Evolutionary conservation across 2,888 invertebrate genomes (phyloP).

Genomic region (Teleogryllus oceanicus): DNA sequence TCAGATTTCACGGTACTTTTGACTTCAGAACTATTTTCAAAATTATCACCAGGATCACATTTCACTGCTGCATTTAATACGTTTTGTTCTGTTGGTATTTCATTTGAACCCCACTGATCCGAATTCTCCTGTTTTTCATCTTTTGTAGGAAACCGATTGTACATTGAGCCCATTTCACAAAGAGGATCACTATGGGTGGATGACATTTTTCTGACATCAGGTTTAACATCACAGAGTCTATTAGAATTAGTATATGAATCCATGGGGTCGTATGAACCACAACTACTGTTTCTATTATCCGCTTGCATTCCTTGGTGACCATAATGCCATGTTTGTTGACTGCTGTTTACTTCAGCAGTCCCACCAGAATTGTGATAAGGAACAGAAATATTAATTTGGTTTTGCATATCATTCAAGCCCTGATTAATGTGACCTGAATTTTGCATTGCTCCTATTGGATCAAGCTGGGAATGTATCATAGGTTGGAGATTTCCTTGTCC

Average conservation of each 20-base stretch:
- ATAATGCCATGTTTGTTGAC: constrained; percentile 7
- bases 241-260: neutral
- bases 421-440: neutral
- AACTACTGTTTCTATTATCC: constrained; percentile 2
- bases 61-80: neutral
- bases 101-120: neutral
- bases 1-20: neutral
- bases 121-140: neutral
- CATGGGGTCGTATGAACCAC: neutral
- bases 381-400: neutral
- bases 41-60: neutral
- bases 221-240: neutral
- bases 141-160: neutral
- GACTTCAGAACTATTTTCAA: neutral
- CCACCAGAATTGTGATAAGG: neutral
- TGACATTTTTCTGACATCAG: neutral
- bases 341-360: neutral
- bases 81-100: neutral
- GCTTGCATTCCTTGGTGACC: neutral
- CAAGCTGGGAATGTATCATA: neutral
- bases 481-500: neutral
- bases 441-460: neutral
- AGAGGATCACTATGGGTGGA: neutral
- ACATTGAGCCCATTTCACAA: neutral
- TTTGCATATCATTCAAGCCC: neutral